phyloP scores from a whole-genome alignment of 1,140 invertebrate species.

The Drosophila paulistorum region DNA sequence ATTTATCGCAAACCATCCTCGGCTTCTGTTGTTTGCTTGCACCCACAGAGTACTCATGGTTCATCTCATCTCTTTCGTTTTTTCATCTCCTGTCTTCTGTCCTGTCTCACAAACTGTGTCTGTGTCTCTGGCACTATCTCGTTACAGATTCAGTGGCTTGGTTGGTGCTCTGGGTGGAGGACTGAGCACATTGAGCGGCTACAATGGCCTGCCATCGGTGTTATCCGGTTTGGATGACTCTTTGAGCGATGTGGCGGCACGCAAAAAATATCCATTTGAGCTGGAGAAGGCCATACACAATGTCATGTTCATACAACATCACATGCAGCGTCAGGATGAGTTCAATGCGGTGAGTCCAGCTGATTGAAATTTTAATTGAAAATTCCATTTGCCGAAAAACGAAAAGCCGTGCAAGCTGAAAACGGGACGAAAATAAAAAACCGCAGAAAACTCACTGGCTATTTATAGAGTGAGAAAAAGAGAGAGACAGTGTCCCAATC shows the following conservation, averaged over 20 bases:
- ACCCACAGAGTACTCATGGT: not conserved
- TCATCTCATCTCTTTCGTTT: not conserved
- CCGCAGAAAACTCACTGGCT: conserved; percentile 60
- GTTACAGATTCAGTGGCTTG: conserved; percentile 87
- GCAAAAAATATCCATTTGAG: conserved; percentile 95
- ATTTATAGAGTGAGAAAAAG: not conserved
- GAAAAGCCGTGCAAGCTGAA: conserved; percentile 9
- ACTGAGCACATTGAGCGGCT: conserved; percentile 85
- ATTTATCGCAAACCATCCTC: not conserved
- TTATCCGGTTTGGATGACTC: conserved; percentile 92
- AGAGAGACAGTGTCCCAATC: conserved; percentile 10
- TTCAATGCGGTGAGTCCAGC: conserved; percentile 91
- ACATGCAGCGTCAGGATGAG: conserved; percentile 95
- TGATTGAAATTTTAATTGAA: conserved; percentile 81
- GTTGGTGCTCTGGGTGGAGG: conserved; percentile 87
- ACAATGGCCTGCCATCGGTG: conserved; percentile 91
- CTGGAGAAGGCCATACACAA: conserved; percentile 96
- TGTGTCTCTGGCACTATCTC: conserved; percentile 35
- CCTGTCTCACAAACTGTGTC: conserved; percentile 40
- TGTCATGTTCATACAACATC: conserved; percentile 97
- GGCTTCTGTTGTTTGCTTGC: not conserved
- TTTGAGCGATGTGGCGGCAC: conserved; percentile 89
- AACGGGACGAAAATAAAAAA: conserved; percentile 33
- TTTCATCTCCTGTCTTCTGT: not conserved
- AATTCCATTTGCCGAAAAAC: conserved; percentile 66